Percentiles rank a stretch among this genome's conserved stretches.
Evolutionary conservation across 2,797 vertebrate species (phyloP).

Genomic region (Adelosebastes latens): DNA sequence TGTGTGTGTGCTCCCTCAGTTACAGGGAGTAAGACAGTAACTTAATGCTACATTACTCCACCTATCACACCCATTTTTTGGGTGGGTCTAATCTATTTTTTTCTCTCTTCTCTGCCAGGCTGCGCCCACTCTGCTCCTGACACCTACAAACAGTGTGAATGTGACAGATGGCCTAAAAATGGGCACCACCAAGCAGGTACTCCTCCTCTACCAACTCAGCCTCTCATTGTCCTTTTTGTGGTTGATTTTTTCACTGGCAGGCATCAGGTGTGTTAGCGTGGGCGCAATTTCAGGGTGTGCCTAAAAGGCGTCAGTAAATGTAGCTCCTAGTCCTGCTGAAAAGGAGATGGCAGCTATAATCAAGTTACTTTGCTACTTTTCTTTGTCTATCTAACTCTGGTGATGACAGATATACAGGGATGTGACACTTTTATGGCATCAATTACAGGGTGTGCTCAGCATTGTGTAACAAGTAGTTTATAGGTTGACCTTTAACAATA

Average conservation of each 20-base stretch:
- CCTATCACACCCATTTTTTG: not conserved
- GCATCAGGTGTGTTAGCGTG: not conserved
- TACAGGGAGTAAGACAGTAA: not conserved
- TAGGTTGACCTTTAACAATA: not conserved
- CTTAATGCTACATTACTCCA: not conserved
- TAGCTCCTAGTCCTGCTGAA: not conserved
- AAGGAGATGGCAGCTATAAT: not conserved
- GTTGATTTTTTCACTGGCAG: not conserved
- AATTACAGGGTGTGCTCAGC: not conserved
- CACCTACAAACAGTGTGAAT: not conserved
- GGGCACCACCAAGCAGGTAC: slow-evolving; percentile 28
- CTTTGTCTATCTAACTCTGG: not conserved
- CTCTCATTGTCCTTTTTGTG: not conserved
- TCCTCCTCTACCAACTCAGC: not conserved
- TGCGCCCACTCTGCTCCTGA: not conserved
- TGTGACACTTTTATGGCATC: not conserved
- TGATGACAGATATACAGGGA: not conserved
- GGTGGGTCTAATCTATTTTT: accelerated
- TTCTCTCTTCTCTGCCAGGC: slow-evolving; percentile 24
- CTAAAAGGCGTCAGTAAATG: not conserved
- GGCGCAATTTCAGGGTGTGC: not conserved
- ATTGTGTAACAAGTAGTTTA: not conserved
- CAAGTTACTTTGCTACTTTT: not conserved
- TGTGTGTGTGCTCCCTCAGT: not conserved
- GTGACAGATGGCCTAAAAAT: slow-evolving; percentile 14